phyloP scores from a whole-genome alignment of 2,888 invertebrate genomes.

The Nomada hirtipes region DNA sequence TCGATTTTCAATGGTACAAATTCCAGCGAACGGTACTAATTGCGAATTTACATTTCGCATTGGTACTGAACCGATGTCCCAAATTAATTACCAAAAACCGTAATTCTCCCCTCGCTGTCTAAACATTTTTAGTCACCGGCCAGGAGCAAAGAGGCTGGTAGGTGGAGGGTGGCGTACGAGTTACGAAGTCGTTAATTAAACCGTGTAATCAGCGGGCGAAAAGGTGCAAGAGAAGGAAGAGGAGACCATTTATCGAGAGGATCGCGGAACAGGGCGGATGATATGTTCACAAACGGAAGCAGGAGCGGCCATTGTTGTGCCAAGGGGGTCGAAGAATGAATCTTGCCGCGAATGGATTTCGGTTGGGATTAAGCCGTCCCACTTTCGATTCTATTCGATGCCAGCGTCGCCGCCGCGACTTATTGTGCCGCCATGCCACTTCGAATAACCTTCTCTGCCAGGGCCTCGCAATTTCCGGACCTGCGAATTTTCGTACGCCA shows the following conservation, averaged over 20 bases:
- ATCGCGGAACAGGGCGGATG: slow-evolving; percentile 51
- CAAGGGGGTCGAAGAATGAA: slow-evolving; percentile 68
- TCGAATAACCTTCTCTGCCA: slow-evolving; percentile 50
- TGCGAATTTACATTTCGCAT: too few species aligned
- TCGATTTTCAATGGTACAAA: neutral
- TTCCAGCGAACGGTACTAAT: neutral
- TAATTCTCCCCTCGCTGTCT: neutral
- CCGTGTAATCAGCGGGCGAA: slow-evolving; percentile 23
- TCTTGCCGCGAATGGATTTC: slow-evolving; percentile 66
- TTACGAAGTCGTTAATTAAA: slow-evolving; percentile 52
- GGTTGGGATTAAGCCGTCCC: slow-evolving; percentile 67
- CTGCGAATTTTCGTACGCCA: slow-evolving; percentile 56
- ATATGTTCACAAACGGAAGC: slow-evolving; percentile 55
- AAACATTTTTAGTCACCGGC: neutral
- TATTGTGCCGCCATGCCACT: slow-evolving; percentile 59
- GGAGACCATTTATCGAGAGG: slow-evolving; percentile 51
- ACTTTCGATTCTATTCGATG: slow-evolving; percentile 69
- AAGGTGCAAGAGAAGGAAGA: neutral
- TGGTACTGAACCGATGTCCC: too few species aligned
- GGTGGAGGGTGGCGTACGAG: slow-evolving; percentile 15
- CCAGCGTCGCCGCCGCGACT: slow-evolving; percentile 44
- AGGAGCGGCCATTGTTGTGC: slow-evolving; percentile 66
- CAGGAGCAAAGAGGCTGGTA: neutral
- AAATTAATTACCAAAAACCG: too few species aligned
- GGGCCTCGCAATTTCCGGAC: slow-evolving; percentile 58